Percentiles rank a stretch among this genome's conserved stretches.
These are phyloP conservation scores for Sebastes kiyomatsui DNA, from an alignment of 2,797 vertebrate genomes.

Conservation along the genomic window DNA sequence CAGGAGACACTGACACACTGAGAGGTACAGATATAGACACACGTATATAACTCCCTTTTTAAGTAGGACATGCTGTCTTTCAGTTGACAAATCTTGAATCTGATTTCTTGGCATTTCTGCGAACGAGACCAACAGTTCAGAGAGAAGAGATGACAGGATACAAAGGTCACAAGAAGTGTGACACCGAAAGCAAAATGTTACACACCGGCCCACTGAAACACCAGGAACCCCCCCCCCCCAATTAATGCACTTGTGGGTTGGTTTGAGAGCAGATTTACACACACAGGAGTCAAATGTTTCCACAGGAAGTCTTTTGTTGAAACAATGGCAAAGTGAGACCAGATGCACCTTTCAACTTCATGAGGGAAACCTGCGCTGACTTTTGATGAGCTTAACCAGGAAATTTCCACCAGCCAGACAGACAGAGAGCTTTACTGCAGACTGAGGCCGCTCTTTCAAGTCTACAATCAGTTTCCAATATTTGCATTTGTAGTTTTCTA, in stretches of 20 bases:
- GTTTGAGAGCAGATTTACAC: slow-evolving; percentile 19
- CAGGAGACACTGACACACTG: not conserved
- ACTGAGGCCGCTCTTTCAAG: not conserved
- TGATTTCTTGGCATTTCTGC: not conserved
- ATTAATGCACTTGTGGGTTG: slow-evolving; percentile 22
- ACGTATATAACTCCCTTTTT: not conserved
- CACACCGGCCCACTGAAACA: slow-evolving; percentile 9
- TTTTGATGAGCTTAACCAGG: slow-evolving; percentile 16
- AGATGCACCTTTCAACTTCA: slow-evolving; percentile 8
- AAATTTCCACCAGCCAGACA: slow-evolving; percentile 32
- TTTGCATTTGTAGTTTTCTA: not conserved
- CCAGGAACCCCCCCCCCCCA: slow-evolving; percentile 7
- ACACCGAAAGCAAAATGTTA: not conserved
- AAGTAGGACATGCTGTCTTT: not conserved
- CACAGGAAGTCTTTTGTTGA: slow-evolving; percentile 55
- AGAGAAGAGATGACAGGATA: not conserved
- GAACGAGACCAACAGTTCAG: not conserved
- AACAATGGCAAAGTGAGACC: not conserved
- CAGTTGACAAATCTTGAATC: not conserved
- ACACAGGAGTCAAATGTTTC: slow-evolving; percentile 48
- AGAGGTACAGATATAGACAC: not conserved
- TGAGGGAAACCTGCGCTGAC: slow-evolving; percentile 28
- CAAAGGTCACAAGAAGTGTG: slow-evolving; percentile 51
- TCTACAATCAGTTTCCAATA: not conserved
- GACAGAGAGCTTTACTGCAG: not conserved